These are phyloP conservation scores for Ormyrus nitidulus DNA, from an alignment of 2,888 invertebrate genomes.

Conservation along the genomic window DNA sequence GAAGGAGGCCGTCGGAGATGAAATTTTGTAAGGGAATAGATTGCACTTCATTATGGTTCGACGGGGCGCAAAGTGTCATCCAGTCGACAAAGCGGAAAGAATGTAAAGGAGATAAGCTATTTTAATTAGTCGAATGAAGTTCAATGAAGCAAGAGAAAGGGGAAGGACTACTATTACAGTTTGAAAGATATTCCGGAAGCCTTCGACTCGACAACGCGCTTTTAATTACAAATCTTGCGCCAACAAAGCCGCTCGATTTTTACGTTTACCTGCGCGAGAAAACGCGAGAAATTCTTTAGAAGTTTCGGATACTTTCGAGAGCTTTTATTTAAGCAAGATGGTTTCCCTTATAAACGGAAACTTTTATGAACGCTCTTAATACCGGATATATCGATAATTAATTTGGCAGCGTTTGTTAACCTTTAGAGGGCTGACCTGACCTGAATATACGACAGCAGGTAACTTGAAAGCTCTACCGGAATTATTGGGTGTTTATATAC, in stretches of 20 bases:
- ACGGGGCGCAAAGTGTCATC: neutral
- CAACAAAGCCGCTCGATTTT: slow-evolving; percentile 39
- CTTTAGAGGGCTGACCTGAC: too few relatives aligned
- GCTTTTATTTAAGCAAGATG: slow-evolving; percentile 8
- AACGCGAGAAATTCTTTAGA: neutral
- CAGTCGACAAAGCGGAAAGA: slow-evolving; percentile 16
- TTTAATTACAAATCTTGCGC: slow-evolving; percentile 50
- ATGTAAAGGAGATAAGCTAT: slow-evolving; percentile 41
- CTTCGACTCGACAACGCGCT: slow-evolving; percentile 14
- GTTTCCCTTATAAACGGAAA: neutral
- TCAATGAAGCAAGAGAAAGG: slow-evolving; percentile 32
- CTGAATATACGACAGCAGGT: too few relatives aligned
- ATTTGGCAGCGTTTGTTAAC: too few relatives aligned
- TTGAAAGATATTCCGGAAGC: slow-evolving; percentile 38
- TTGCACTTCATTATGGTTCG: slow-evolving; percentile 18
- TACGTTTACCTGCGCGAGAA: slow-evolving; percentile 33
- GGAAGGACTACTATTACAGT: neutral
- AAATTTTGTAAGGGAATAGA: slow-evolving; percentile 34
- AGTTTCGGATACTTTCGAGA: slow-evolving; percentile 4
- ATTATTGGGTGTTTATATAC: too few relatives aligned
- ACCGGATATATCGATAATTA: too few relatives aligned
- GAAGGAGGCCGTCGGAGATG: neutral
- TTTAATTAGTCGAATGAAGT: slow-evolving; percentile 52
- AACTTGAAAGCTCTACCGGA: too few relatives aligned
- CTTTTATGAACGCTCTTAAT: neutral